Base-by-base conservation (phyloP, 1,140 invertebrate genomes). In the Eurytemora carolleeae region DNA sequence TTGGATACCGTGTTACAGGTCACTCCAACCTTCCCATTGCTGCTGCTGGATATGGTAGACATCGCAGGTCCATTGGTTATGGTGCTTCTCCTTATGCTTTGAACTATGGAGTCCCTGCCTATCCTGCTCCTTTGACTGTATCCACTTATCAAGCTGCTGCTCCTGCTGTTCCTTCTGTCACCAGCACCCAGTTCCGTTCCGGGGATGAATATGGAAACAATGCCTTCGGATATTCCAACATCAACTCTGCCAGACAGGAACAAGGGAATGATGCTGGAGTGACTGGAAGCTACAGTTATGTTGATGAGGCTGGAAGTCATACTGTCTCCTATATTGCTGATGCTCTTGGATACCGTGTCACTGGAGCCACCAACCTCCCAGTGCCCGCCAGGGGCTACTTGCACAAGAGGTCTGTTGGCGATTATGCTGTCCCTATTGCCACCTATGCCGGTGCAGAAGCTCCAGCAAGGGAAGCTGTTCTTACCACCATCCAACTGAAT, bases 1-100 rank as follows among this genome's bases (percentile, higher is more conserved):
- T 61, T 21, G 65, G 66, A 20, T 64, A 63, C 53, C 61, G 60
- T 2, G 65, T 66, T n/a, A 57, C 44, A 24, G 59, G n/a, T n/a
- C n/a, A n/a, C n/a, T n/a, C n/a, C n/a, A n/a, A n/a, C n/a, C n/a
- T 64, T 55, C 59, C 63, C 53, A 52, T 60, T 52, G 61, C 63
- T 15, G 57, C 63, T 16, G 63, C 63, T 55, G 59, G 53, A 24
- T 24, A 70, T 25, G 69, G 70, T 71, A 69, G n/a, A 15, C 18
- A 20, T 57, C 20, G 20, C 23, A 20, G 21, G 3, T n/a, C 56
- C 19, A 22, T 22, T 57, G 19, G 18, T 24, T n/a, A 20, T 57
- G 18, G 19, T 21, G 18, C 53, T 54, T 54, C 19, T 12, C 3
- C 2, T 21, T 2, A 18, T 12, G 53, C 2, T 21, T 54, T 19